Evolutionary conservation across 1,140 invertebrate species (phyloP).

Genomic region (Saccostrea echinata): DNA sequence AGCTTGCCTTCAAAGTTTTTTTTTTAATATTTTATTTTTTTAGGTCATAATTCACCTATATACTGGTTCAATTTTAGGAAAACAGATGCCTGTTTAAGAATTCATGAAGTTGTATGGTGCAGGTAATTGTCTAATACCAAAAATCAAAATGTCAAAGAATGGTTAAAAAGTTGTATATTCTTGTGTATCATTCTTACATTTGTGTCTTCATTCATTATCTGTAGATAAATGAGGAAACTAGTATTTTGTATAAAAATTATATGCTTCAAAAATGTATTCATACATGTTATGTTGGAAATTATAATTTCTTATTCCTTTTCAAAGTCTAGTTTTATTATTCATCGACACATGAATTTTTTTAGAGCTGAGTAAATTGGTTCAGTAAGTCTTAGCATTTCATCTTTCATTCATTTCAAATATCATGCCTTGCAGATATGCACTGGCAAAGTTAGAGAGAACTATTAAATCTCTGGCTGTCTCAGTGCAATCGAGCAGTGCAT

Average conservation of each 20-base stretch:
- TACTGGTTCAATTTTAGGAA: slow-evolving; percentile 14
- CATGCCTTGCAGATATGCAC: slow-evolving; percentile 33
- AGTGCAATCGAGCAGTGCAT: slow-evolving; percentile 39
- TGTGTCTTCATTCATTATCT: background rate
- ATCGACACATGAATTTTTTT: background rate
- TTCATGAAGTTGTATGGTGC: slow-evolving; percentile 12
- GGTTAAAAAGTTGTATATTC: background rate
- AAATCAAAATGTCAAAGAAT: background rate
- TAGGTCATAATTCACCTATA: background rate
- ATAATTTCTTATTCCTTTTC: background rate
- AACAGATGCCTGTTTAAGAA: background rate
- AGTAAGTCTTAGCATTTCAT: background rate
- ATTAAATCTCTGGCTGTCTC: slow-evolving; percentile 28
- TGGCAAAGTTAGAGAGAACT: slow-evolving; percentile 16
- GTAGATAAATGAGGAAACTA: background rate
- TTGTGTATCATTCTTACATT: background rate
- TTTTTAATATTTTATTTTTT: too few species aligned
- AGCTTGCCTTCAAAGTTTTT: too few species aligned
- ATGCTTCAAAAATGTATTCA: background rate
- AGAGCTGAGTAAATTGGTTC: background rate
- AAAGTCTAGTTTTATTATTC: background rate
- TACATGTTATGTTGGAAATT: background rate
- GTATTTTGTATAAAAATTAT: background rate
- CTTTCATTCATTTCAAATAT: slow-evolving; percentile 21
- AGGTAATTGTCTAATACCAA: background rate